These are phyloP conservation scores for Corbicula japonica DNA, from an alignment of 2,888 invertebrate species.

Conservation along the genomic window DNA sequence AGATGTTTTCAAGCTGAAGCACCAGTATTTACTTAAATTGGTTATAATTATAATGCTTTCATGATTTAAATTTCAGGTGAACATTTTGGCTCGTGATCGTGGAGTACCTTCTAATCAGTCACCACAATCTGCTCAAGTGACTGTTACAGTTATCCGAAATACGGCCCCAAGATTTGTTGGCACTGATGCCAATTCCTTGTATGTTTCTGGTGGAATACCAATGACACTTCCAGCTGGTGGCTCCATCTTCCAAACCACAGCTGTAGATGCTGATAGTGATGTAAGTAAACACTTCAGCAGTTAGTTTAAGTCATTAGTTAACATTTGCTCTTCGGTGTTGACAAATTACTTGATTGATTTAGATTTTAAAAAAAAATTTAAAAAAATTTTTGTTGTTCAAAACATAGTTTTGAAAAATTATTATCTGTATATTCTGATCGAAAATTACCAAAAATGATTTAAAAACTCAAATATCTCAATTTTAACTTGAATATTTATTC, in stretches of 20 bases:
- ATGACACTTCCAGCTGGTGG: slow-evolving; percentile 54
- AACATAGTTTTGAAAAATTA: no score
- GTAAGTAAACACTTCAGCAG: no score
- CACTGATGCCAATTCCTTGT: not conserved
- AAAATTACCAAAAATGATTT: no score
- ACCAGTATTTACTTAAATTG: no score
- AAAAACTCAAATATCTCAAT: no score
- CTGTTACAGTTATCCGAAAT: slow-evolving; percentile 62
- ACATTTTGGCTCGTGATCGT: slow-evolving; percentile 76
- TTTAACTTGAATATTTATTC: no score
- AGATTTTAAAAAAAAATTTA: no score
- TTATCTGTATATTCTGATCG: no score
- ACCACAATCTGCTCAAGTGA: slow-evolving; percentile 42
- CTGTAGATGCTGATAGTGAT: slow-evolving; percentile 67
- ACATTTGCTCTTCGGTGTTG: no score
- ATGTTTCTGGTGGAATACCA: slow-evolving; percentile 30
- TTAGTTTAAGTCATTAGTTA: no score
- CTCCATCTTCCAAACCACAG: slow-evolving; percentile 63
- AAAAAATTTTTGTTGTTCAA: no score
- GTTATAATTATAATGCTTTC: not conserved
- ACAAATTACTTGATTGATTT: no score
- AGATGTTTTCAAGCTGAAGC: not conserved
- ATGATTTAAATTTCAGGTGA: slow-evolving; percentile 69
- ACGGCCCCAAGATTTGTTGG: slow-evolving; percentile 59
- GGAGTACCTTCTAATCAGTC: slow-evolving; percentile 70